These are phyloP conservation scores for Branchinecta sandiegonensis DNA, from an alignment of 2,888 invertebrate species.

Conservation along the genomic window DNA sequence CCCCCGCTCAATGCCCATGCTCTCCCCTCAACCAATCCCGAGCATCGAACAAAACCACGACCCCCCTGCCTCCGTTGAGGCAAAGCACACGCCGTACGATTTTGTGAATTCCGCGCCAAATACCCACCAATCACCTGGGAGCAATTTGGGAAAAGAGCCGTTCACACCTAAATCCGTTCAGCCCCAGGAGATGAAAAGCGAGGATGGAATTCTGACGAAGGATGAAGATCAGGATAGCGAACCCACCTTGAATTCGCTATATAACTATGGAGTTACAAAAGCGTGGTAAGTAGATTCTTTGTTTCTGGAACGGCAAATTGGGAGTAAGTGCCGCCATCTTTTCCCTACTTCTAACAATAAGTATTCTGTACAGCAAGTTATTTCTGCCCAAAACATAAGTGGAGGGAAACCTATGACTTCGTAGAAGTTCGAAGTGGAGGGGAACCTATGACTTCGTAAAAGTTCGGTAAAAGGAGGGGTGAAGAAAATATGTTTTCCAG, in stretches of 20 bases:
- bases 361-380: too few species aligned
- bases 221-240: background rate
- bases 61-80: background rate
- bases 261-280: slow-evolving; percentile 11
- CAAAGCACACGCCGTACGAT: background rate
- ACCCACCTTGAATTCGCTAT: background rate
- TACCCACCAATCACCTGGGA: slow-evolving; percentile 18
- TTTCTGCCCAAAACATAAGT: too few species aligned
- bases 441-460: too few species aligned
- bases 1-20: slow-evolving; percentile 16
- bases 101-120: background rate
- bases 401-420: too few species aligned
- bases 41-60: background rate
- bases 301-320: too few species aligned
- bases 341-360: too few species aligned
- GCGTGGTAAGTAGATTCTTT: background rate
- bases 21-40: background rate
- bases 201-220: background rate
- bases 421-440: too few species aligned
- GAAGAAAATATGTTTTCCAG: too few species aligned
- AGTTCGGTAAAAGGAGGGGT: too few species aligned
- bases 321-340: too few species aligned
- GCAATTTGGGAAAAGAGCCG: slow-evolving; percentile 18
- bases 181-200: background rate
- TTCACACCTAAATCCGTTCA: slow-evolving; percentile 19